Percentiles rank a stretch among this genome's conserved stretches.
These are phyloP conservation scores for Sula dactylatra DNA, from an alignment of 2,113 vertebrate genomes.

Conservation along the genomic window DNA sequence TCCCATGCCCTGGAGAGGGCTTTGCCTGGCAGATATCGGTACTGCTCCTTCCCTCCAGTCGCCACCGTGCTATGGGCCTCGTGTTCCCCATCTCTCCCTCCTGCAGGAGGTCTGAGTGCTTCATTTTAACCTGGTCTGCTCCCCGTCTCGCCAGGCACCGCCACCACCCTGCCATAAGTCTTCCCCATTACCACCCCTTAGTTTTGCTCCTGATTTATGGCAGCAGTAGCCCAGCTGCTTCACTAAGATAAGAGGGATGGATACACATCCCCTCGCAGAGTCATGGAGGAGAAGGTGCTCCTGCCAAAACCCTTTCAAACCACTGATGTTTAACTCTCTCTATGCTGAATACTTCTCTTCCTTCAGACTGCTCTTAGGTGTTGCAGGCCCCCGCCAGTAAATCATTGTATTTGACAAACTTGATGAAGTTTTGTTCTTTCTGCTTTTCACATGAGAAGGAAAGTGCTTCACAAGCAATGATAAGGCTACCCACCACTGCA, in stretches of 20 bases:
- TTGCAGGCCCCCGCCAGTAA: not conserved
- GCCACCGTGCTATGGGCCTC: not conserved
- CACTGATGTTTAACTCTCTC: not conserved
- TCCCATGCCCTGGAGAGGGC: not conserved
- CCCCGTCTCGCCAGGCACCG: not conserved
- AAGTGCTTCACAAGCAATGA: not conserved
- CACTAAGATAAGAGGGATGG: conserved; percentile 47
- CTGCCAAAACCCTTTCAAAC: not conserved
- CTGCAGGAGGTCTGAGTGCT: fast-evolving
- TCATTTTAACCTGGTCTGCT: not conserved
- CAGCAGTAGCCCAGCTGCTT: conserved; percentile 39
- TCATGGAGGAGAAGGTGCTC: not conserved
- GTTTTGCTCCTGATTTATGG: conserved; percentile 52
- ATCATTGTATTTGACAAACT: not conserved
- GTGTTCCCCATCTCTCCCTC: not conserved
- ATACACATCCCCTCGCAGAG: not conserved
- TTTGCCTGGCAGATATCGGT: not conserved
- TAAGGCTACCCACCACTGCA: fast-evolving
- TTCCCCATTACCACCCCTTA: not conserved
- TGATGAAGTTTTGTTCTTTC: not conserved
- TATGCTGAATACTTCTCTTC: not conserved
- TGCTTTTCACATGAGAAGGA: not conserved
- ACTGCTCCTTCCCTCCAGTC: not conserved
- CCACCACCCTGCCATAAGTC: not conserved
- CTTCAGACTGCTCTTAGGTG: not conserved